A percentile compares a stretch with the other conserved stretches of the same genome.
These are phyloP conservation scores for Gambusia holbrooki DNA, from an alignment of 2,113 vertebrate genomes.

Conservation along the genomic window DNA sequence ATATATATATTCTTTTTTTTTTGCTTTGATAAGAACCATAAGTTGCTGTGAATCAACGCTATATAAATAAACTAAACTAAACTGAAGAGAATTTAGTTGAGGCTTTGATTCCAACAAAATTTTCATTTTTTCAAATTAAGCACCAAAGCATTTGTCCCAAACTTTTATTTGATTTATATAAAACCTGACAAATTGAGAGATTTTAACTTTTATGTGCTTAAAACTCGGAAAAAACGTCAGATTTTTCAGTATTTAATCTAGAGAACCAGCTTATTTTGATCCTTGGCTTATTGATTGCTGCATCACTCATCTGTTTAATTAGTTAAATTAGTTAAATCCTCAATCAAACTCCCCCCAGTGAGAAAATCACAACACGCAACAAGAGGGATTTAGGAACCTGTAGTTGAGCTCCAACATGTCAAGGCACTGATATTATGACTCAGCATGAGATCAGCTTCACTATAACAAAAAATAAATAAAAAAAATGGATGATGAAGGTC, in stretches of 20 bases:
- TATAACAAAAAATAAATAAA: neutral
- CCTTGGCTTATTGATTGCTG: neutral
- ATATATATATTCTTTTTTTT: too few relatives aligned
- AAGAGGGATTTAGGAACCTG: constrained; percentile 35
- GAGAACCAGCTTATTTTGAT: neutral
- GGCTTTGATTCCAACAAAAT: neutral
- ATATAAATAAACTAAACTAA: neutral
- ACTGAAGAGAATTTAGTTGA: neutral
- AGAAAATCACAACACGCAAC: neutral
- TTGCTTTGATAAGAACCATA: too few relatives aligned
- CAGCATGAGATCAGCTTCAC: constrained; percentile 60
- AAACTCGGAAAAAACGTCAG: neutral
- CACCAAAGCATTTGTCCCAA: neutral
- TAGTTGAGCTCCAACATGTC: constrained; percentile 51
- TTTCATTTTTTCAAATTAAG: neutral
- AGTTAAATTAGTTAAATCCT: neutral
- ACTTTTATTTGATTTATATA: neutral
- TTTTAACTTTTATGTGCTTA: neutral
- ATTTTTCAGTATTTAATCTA: neutral
- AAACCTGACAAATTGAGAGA: neutral
- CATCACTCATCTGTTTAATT: neutral
- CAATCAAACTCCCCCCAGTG: neutral
- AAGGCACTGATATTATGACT: constrained; percentile 57
- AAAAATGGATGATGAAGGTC: constrained; percentile 39
- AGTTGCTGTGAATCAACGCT: too few relatives aligned